phyloP scores from a whole-genome alignment of 1,140 invertebrate genomes.

The Meloidogyne floridensis region DNA sequence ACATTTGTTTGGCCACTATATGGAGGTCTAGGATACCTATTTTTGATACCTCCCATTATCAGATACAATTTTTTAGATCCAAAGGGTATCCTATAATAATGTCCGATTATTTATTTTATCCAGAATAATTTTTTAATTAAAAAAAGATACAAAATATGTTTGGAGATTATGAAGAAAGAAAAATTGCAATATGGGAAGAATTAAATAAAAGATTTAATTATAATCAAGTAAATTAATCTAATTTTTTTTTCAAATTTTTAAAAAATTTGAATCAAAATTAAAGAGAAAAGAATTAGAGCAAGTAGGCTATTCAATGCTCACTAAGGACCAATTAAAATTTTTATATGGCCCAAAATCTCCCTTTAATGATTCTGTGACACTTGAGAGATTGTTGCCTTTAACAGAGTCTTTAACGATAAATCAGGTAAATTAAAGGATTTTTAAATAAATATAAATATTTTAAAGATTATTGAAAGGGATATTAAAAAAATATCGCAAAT shows the following conservation, averaged over 20 bases:
- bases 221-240: slow-evolving; percentile 22
- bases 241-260: too few relatives aligned
- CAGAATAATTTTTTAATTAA: background rate
- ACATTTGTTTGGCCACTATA: too few relatives aligned
- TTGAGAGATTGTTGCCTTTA: slow-evolving; percentile 36
- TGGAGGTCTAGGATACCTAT: too few relatives aligned
- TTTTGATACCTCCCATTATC: too few relatives aligned
- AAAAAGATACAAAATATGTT: slow-evolving; percentile 30
- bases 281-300: slow-evolving; percentile 49
- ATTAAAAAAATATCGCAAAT: slow-evolving; percentile 37
- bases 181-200: slow-evolving; percentile 31
- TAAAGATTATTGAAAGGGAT: slow-evolving; percentile 37
- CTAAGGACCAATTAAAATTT: slow-evolving; percentile 35
- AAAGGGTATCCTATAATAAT: too few relatives aligned
- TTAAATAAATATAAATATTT: background rate
- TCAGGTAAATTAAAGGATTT: background rate
- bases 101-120: background rate
- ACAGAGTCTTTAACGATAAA: background rate
- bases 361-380: slow-evolving; percentile 45
- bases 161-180: slow-evolving; percentile 38
- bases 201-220: slow-evolving; percentile 28
- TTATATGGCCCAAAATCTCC: slow-evolving; percentile 49
- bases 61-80: too few relatives aligned
- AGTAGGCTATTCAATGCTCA: slow-evolving; percentile 43
- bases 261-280: background rate